phyloP scores from a whole-genome alignment of 2,113 vertebrate species.

The Cygnus atratus region DNA sequence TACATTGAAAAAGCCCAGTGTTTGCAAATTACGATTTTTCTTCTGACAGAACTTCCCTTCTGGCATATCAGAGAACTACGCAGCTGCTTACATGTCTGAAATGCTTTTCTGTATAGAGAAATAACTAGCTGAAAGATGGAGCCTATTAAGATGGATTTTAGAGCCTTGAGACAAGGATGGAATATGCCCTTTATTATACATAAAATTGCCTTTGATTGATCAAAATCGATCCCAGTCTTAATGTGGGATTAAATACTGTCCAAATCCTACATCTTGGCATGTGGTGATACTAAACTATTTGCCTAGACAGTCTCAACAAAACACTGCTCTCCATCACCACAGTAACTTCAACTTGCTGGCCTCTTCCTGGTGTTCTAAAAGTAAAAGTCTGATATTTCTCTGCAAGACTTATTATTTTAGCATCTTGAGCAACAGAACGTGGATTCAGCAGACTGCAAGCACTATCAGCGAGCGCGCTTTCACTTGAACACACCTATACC shows the following conservation, averaged over 20 bases:
- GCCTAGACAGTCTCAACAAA: not conserved
- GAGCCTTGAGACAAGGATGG: not conserved
- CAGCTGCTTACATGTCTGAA: not conserved
- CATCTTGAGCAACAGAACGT: not conserved
- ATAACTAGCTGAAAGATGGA: not conserved
- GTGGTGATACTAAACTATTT: not conserved
- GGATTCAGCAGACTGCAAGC: not conserved
- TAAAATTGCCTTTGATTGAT: not conserved
- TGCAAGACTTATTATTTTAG: not conserved
- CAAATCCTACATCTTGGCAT: not conserved
- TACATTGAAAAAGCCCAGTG: slow-evolving; percentile 36
- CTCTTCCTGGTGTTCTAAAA: not conserved
- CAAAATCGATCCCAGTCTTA: not conserved
- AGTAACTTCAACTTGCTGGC: not conserved
- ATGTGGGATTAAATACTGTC: not conserved
- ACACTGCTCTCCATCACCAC: not conserved
- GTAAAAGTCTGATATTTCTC: not conserved
- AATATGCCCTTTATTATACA: not conserved
- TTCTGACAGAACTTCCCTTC: slow-evolving; percentile 2
- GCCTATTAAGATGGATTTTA: not conserved
- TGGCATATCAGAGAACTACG: not conserved
- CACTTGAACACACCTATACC: not conserved
- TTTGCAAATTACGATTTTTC: not conserved
- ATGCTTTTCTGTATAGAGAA: not conserved
- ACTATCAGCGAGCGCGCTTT: not conserved